Evolutionary conservation across 2,888 invertebrate genomes (phyloP), one percentile per base, ranked within the genome.

Genomic region (Nomada lathburiana): DNA sequence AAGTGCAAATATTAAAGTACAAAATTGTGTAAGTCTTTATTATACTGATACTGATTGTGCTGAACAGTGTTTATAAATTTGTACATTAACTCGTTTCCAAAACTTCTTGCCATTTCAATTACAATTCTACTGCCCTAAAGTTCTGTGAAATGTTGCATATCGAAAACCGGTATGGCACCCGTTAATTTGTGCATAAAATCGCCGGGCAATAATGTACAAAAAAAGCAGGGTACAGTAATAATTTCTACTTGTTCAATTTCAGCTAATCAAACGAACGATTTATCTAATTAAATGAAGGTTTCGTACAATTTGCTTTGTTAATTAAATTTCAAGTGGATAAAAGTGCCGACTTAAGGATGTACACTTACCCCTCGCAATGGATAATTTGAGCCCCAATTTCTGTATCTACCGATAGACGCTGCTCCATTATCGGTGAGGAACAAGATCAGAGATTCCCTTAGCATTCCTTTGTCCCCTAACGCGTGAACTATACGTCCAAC

Each of bases 351-450:
- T 50, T 4, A 47, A 47, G 0, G 5, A 44, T 3, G n/a, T n/a
- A 11, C 55, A 59, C 94, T 93, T 90, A 95, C 95, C 73, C 95
- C 96, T 94, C 95, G 94, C 13, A 96, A 92, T n/a, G 96, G 96
- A 93, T 94, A 96, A 92, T 96, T 96, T 23, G 95, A 96, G 13
- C 95, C 96, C 89, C 94, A 95, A 90, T 96, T 96, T 7, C 90
- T 86, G 60, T 88, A 90, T 87, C 94, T 94, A 0, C 95, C 95
- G 74, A 94, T 94, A 2, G 95, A 94, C 13, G 95, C 95, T 0
- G 95, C 95, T 1, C 96, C 95, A 88, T 96, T 96, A 91, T 96
- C 96, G 20, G 96, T 95, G 76, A 96, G 94, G 89, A 96, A 96
- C 1, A 96, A 92, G 59, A 96, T 95, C 65, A 96, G 92, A 0